These are phyloP conservation scores for Oceanites oceanicus DNA, from an alignment of 2,113 vertebrate genomes.

Conservation along the genomic window DNA sequence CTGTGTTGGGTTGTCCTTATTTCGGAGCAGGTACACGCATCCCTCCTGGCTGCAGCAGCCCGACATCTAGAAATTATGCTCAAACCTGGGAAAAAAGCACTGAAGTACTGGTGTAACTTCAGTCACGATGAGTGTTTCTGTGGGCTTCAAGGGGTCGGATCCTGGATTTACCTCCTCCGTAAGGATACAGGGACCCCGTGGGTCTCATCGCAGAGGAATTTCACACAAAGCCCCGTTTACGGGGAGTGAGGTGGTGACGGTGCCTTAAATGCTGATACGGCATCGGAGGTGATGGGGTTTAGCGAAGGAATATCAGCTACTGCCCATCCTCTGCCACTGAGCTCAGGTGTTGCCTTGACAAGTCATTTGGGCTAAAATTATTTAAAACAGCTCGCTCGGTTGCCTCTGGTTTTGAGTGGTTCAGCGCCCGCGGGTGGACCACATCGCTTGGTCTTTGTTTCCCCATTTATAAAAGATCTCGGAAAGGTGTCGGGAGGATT, in stretches of 20 bases:
- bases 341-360: background rate
- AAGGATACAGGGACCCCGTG: fast-evolving
- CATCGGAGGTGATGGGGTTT: background rate
- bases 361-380: background rate
- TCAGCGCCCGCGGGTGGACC: background rate
- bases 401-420: background rate
- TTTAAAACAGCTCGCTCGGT: fast-evolving
- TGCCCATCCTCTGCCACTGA: background rate
- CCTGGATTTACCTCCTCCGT: background rate
- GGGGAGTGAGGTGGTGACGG: background rate
- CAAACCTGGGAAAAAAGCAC: no score
- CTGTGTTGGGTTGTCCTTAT: no score
- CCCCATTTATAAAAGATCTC: background rate
- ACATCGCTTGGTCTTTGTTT: background rate
- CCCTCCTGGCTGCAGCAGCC: fast-evolving
- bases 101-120: background rate
- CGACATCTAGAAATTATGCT: background rate
- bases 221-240: fast-evolving
- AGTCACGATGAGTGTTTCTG: fast-evolving
- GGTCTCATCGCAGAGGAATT: background rate
- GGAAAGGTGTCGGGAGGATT: background rate
- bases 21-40: fast-evolving
- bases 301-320: no score
- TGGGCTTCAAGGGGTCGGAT: background rate
- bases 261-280: background rate